Percentiles rank a stretch among this genome's conserved stretches.
phyloP scores from a whole-genome alignment of 2,888 invertebrate species.

The Thera obeliscata region DNA sequence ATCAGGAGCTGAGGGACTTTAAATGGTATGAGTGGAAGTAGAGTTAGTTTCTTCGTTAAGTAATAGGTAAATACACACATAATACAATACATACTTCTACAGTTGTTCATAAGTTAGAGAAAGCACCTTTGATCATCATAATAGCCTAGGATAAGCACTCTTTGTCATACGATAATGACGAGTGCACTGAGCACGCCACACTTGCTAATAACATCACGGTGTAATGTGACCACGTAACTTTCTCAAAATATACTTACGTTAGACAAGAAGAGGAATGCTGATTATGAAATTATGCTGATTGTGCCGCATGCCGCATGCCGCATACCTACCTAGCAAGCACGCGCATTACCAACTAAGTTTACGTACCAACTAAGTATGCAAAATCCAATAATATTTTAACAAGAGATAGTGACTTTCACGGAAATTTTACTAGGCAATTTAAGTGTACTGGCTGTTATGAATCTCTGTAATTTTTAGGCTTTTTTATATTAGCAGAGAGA shows the following conservation, averaged over 20 bases:
- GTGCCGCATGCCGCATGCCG: slow-evolving; percentile 7
- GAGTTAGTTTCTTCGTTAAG: too few relatives aligned
- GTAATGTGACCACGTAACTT: slow-evolving; percentile 13
- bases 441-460: background rate
- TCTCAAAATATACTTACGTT: slow-evolving; percentile 22
- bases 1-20: too few relatives aligned
- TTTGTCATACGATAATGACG: slow-evolving; percentile 24
- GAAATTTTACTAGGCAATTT: background rate
- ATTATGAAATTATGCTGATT: slow-evolving; percentile 19
- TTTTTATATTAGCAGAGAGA: too few relatives aligned
- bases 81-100: too few relatives aligned
- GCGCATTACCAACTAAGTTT: background rate
- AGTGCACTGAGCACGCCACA: slow-evolving; percentile 14
- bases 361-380: background rate
- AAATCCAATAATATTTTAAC: background rate
- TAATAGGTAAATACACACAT: too few relatives aligned
- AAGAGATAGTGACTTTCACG: background rate
- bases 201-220: slow-evolving; percentile 2
- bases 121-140: slow-evolving; percentile 23
- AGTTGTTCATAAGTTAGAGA: slow-evolving; percentile 9
- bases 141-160: slow-evolving; percentile 28
- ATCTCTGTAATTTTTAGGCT: background rate
- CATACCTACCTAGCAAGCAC: background rate
- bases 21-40: too few relatives aligned
- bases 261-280: slow-evolving; percentile 2